Conservation (phyloP, 2,888 invertebrate species). For the Eupsilia transversa region DNA sequence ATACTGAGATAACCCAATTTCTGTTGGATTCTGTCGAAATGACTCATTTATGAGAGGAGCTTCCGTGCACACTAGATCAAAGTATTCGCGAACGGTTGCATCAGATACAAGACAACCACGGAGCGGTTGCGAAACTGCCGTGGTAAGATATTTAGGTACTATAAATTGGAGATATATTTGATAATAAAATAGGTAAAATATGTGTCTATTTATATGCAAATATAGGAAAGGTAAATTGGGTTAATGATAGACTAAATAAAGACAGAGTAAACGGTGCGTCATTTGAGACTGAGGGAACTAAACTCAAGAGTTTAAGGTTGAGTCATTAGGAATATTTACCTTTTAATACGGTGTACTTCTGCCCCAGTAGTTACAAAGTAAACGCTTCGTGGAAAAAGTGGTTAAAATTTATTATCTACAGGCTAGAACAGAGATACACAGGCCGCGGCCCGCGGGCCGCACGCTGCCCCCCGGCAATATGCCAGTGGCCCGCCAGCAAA, state of each 20-base stretch:
- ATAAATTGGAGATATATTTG: slow-evolving; percentile 1
- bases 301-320: background rate
- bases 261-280: background rate
- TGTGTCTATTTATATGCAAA: background rate
- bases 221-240: slow-evolving; percentile 2
- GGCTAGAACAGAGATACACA: no score
- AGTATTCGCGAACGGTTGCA: slow-evolving; percentile 43
- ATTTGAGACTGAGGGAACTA: background rate
- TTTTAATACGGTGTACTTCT: no score
- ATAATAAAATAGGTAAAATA: background rate
- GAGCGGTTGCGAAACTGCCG: slow-evolving; percentile 14
- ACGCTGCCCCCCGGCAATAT: no score
- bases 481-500: no score
- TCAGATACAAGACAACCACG: slow-evolving; percentile 32
- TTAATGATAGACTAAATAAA: background rate
- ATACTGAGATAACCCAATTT: slow-evolving; percentile 68
- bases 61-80: slow-evolving; percentile 63
- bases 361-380: background rate
- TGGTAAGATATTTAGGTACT: background rate
- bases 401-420: no score
- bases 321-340: background rate
- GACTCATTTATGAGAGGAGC: slow-evolving; percentile 54
- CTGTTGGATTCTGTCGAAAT: slow-evolving; percentile 47
- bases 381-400: no score
- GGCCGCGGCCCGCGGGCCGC: no score